Base-by-base conservation (phyloP, 1,140 invertebrate species). In the Leptonema lineaticorne region DNA sequence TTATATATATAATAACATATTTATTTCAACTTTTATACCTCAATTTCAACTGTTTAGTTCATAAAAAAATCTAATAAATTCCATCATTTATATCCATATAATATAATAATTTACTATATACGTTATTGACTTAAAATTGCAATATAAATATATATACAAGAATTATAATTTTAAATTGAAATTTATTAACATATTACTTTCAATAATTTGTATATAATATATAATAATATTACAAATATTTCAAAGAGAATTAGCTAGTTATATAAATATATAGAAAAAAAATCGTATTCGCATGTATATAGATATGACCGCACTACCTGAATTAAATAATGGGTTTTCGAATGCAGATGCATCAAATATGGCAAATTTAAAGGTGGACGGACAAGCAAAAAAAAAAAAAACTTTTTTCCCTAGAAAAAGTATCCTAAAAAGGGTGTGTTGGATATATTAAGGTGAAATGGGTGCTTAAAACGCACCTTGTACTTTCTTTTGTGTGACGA, bases 401-500 rank as follows among this genome's bases (percentile, higher is more conserved):
- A 24, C 50, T 53, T 53, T 53, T 20, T n/a, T 53, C 22, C 8
- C 27, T 24, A 53, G 18, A n/a, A n/a, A n/a, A n/a, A n/a, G n/a
- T n/a, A n/a, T n/a, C n/a, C 9, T 4, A 26, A 24, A 53, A 53
- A 53, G 50, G 50, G 50, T 26, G 20, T 41, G 37, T 41, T n/a
- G 37, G 11, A 41, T 41, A 14, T 16, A 14, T 16, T 41, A 9
- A 41, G 37, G 37, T 53, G 50, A 53, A 53, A 53, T 26, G 50
- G 50, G 50, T 53, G 22, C 22, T 11, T 24, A 41, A 16, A 24
- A 26, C 62, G 57, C 67, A 68, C 59, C 67, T 68, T 68, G 67
- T 46, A 63, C 67, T 68, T 68, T 68, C 67, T 63, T 67, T 53
- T 68, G 67, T 68, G 11, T n/a, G 8, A 7, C 14, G 60, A 50